Percentiles rank a stretch among this genome's conserved stretches.
phyloP scores from a whole-genome alignment of 2,113 vertebrate genomes.

The Trochalopteron elliotii region DNA sequence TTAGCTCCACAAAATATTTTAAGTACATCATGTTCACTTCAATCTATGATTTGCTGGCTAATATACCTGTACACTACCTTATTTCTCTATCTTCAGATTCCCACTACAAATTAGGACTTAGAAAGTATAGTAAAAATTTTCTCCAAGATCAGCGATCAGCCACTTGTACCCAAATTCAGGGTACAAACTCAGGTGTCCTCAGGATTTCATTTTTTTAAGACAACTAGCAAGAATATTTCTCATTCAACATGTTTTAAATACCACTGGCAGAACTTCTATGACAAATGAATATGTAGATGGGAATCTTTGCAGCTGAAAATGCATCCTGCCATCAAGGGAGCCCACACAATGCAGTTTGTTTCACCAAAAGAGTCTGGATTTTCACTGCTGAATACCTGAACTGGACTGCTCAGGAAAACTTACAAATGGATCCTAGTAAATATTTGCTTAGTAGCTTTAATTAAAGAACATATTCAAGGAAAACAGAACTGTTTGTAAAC shows the following conservation, averaged over 20 bases:
- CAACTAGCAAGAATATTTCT: background rate
- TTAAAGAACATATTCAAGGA: background rate
- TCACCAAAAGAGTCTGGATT: background rate
- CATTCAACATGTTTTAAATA: background rate
- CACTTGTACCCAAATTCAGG: background rate
- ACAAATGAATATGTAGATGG: background rate
- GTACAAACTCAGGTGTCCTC: background rate
- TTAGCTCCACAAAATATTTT: background rate
- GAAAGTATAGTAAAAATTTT: background rate
- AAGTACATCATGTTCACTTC: background rate
- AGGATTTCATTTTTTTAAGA: background rate
- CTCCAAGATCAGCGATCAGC: background rate
- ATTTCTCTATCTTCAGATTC: background rate
- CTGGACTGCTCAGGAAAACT: background rate
- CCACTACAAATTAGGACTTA: background rate
- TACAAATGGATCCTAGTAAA: background rate
- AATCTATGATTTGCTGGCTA: background rate
- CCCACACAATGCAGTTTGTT: background rate
- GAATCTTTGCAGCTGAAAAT: background rate
- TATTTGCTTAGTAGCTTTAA: background rate
- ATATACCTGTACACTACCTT: background rate
- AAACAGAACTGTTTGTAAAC: slow-evolving; percentile 35
- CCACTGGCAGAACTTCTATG: background rate
- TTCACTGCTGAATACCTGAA: background rate
- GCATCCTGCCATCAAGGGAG: background rate